Percentiles rank a stretch among this genome's conserved stretches.
phyloP scores from a whole-genome alignment of 2,888 invertebrate genomes.

The Drosophila yooni region DNA sequence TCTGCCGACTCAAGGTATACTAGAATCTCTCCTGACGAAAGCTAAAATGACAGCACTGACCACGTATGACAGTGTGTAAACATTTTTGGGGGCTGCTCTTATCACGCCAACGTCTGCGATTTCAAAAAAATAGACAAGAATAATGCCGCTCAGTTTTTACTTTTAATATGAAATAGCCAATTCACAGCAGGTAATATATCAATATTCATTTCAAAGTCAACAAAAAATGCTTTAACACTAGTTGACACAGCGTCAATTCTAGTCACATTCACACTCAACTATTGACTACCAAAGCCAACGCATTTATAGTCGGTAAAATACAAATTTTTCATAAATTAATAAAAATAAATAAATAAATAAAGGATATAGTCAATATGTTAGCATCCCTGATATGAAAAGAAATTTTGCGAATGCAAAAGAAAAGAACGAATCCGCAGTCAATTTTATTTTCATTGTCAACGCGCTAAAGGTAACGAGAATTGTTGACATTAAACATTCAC shows the following conservation, averaged over 20 bases:
- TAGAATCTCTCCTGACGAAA: neutral
- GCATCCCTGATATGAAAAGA: neutral
- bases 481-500: neutral
- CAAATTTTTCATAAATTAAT: neutral
- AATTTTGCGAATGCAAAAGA: neutral
- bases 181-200: neutral
- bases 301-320: neutral
- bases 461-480: neutral
- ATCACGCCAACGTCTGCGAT: slow-evolving; percentile 20
- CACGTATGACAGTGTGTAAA: slow-evolving; percentile 64
- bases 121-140: too few relatives aligned
- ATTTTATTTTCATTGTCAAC: neutral
- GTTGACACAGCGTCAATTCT: neutral
- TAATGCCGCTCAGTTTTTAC: neutral
- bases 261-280: neutral
- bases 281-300: neutral
- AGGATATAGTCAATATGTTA: neutral
- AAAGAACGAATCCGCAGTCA: neutral
- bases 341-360: neutral
- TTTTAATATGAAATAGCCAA: neutral
- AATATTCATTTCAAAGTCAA: neutral
- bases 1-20: neutral
- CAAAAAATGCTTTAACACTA: neutral
- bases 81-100: slow-evolving; percentile 52
- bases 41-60: slow-evolving; percentile 16